phyloP scores from a whole-genome alignment of 2,888 invertebrate genomes.

The Gymnosoma rotundatum region DNA sequence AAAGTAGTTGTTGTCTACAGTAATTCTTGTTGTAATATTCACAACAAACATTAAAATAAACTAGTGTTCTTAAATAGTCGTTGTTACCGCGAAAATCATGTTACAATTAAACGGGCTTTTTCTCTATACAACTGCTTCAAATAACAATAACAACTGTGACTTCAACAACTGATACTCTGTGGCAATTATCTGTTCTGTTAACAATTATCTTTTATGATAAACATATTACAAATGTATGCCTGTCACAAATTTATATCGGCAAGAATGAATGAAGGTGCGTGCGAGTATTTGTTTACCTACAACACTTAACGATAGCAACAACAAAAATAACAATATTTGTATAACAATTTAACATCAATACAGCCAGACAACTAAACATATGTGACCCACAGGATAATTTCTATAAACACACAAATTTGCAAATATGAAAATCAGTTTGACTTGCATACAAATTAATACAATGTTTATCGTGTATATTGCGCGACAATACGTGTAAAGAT shows the following conservation, averaged over 20 bases:
- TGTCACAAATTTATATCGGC: slow-evolving; percentile 27
- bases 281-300: slow-evolving; percentile 15
- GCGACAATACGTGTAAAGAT: slow-evolving; percentile 3
- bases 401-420: slow-evolving; percentile 45
- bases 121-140: not conserved
- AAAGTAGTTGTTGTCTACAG: slow-evolving; percentile 6
- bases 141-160: slow-evolving; percentile 10
- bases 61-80: not conserved
- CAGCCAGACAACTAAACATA: slow-evolving; percentile 53
- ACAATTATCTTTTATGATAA: slow-evolving; percentile 56
- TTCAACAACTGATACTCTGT: slow-evolving; percentile 22
- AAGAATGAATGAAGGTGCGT: slow-evolving; percentile 1
- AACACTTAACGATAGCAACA: slow-evolving; percentile 9
- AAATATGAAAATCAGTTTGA: not conserved
- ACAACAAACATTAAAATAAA: not conserved
- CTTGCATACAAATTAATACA: slow-evolving; percentile 33
- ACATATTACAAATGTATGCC: slow-evolving; percentile 20
- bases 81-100: slow-evolving; percentile 58
- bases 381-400: slow-evolving; percentile 64
- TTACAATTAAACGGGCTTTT: slow-evolving; percentile 42
- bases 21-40: not conserved
- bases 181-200: slow-evolving; percentile 40
- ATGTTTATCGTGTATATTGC: not conserved
- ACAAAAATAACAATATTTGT: not conserved
- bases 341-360: slow-evolving; percentile 39